Percentiles rank a stretch among this genome's conserved stretches.
These are phyloP conservation scores for Lepidochitona cinerea DNA, from an alignment of 2,888 invertebrate genomes.

Conservation along the genomic window DNA sequence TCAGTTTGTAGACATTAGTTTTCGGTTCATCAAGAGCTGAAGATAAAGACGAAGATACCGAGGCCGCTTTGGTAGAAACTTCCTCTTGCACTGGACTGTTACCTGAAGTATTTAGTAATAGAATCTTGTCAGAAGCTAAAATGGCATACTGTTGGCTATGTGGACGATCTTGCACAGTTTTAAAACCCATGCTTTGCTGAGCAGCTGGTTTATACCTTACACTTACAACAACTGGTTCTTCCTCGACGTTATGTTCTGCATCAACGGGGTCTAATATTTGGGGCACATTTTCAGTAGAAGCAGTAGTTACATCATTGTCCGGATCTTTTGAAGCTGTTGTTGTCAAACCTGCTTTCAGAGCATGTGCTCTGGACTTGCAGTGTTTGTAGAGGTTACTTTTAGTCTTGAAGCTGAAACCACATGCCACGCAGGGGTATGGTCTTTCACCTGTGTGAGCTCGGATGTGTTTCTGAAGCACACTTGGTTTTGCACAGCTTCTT, in stretches of 20 bases:
- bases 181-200: background rate
- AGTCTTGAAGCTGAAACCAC: constrained; percentile 94
- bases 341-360: constrained; percentile 39
- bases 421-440: constrained; percentile 90
- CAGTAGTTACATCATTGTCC: constrained; percentile 15
- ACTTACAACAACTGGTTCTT: background rate
- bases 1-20: background rate
- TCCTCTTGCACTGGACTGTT: background rate
- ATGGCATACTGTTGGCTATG: background rate
- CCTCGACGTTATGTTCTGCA: constrained; percentile 12
- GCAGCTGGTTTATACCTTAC: too few species aligned
- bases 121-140: background rate
- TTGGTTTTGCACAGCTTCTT: constrained; percentile 91
- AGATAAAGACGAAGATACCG: too few species aligned
- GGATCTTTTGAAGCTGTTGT: constrained; percentile 14
- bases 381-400: constrained; percentile 95
- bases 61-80: too few species aligned
- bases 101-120: background rate
- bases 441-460: constrained; percentile 94
- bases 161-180: background rate
- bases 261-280: background rate
- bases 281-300: constrained; percentile 28
- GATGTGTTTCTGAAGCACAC: constrained; percentile 93
- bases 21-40: background rate
- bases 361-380: constrained; percentile 75